Evolutionary conservation across 1,140 invertebrate species (phyloP), one percentile per base, ranked within the genome.

Genomic region (Drosophila ananassae): DNA sequence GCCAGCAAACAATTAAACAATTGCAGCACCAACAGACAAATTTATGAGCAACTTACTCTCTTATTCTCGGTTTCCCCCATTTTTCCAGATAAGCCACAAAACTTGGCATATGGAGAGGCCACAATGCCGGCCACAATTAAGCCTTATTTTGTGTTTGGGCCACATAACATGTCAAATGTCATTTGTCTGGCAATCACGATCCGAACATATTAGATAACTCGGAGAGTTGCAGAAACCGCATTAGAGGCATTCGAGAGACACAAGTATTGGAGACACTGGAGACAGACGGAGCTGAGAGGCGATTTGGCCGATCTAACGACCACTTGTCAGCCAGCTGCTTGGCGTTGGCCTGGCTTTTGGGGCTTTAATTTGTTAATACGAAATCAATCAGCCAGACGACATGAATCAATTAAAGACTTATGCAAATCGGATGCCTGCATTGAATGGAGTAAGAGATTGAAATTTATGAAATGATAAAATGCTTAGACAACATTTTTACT

Each of bases 121-220:
- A 46, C 56, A 34, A 24, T 48, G 46, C 50, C 55, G 32, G 13
- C 28, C 47, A 58, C 64, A 58, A 80, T 63, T 64, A 82, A 66
- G 72, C 34, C 57, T 17, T 67, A 30, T 51, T 71, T 71, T 50
- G 34, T 52, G 41, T 41, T 22, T 44, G 52, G 72, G 54, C 78
- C 78, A 58, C 69, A 81, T 63, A 87, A 87, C 84, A 87, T 87
- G 83, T 87, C 83, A 87, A 87, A 87, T 89, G 83, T 87, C 84
- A 89, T 87, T 89, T 87, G 79, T 75, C 59, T 59, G 58, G 59
- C 75, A 81, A 77, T 81, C 67, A 82, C 82, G 80, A 84, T 80
- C 62, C 64, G 47, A 73, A 55, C 54, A 48, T 73, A 77, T 89
- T 89, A 77, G 84, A 83, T 87, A 85, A 85, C 72, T 75, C 52